Evolutionary conservation across 2,888 invertebrate genomes (phyloP).

Genomic region (Dynastes grantii): DNA sequence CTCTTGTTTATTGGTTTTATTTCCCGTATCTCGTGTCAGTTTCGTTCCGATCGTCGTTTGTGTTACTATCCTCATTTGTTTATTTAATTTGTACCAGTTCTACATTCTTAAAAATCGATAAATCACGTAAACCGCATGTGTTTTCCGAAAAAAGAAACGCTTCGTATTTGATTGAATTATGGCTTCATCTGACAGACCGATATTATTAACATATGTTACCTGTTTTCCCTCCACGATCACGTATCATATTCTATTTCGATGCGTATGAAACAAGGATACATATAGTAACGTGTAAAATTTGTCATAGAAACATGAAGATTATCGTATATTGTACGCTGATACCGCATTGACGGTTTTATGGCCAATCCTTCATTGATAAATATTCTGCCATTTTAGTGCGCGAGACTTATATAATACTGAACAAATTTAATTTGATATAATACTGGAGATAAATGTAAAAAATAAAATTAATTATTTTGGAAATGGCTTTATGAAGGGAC

Average conservation of each 20-base stretch:
- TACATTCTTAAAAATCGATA: constrained; percentile 48
- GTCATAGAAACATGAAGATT: constrained; percentile 33
- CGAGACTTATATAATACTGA: constrained; percentile 28
- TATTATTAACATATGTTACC: constrained; percentile 48
- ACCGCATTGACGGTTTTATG: constrained; percentile 44
- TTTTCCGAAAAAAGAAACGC: constrained; percentile 41
- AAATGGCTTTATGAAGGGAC: constrained; percentile 11
- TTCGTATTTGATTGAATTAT: constrained; percentile 48
- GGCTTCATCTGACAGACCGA: constrained; percentile 35
- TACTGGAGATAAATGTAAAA: constrained; percentile 42
- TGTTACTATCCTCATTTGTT: constrained; percentile 31
- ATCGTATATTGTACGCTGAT: constrained; percentile 50
- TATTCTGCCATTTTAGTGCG: constrained; percentile 50
- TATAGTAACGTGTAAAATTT: constrained; percentile 12
- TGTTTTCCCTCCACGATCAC: constrained; percentile 24
- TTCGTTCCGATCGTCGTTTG: constrained; percentile 7
- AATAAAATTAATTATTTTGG: constrained; percentile 42
- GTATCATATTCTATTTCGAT: neutral
- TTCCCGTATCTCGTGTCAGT: constrained; percentile 10
- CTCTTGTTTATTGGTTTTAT: constrained; percentile 42
- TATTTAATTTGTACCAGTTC: constrained; percentile 23
- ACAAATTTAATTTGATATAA: constrained; percentile 46
- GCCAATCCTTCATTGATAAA: constrained; percentile 51
- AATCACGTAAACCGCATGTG: constrained; percentile 48
- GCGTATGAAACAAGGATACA: constrained; percentile 24